Percentiles rank a stretch among this genome's conserved stretches.
These are phyloP conservation scores for Platycheirus albimanus DNA, from an alignment of 2,888 invertebrate genomes.

Conservation along the genomic window DNA sequence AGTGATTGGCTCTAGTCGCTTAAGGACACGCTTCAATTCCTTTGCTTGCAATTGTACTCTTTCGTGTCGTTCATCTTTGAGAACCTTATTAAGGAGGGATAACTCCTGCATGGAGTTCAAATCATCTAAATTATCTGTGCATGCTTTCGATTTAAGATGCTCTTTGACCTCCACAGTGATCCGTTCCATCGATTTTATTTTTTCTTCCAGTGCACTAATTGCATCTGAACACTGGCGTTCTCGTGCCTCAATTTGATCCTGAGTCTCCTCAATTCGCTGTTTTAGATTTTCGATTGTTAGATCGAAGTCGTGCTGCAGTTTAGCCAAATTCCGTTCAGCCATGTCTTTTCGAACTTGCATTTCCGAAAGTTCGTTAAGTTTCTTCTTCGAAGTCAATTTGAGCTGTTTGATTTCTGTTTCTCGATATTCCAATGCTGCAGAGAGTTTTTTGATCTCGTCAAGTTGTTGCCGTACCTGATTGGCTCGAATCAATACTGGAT, in stretches of 20 bases:
- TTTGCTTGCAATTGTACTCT: constrained; percentile 84
- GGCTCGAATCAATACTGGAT: constrained; percentile 91
- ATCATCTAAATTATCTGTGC: constrained; percentile 58
- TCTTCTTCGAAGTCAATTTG: constrained; percentile 92
- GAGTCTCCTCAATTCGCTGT: constrained; percentile 91
- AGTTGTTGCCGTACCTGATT: constrained; percentile 94
- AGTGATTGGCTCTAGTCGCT: constrained; percentile 84
- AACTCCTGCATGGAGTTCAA: constrained; percentile 83
- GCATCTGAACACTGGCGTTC: constrained; percentile 98
- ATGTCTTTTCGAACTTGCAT: constrained; percentile 95
- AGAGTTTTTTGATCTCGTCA: constrained; percentile 93
- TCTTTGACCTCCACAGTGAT: constrained; percentile 93
- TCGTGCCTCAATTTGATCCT: constrained; percentile 89
- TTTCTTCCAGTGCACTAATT: constrained; percentile 94
- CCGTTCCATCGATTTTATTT: constrained; percentile 94
- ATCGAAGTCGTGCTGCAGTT: constrained; percentile 90
- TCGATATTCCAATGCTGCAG: constrained; percentile 93
- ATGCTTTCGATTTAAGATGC: constrained; percentile 84
- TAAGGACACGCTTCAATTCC: constrained; percentile 83
- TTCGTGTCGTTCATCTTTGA: constrained; percentile 84
- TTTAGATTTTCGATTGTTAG: constrained; percentile 90
- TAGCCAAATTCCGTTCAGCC: constrained; percentile 92
- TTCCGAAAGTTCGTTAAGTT: constrained; percentile 95
- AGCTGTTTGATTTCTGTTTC: constrained; percentile 96
- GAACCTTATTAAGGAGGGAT: constrained; percentile 83